Evolutionary conservation across 2,113 vertebrate species (phyloP), one percentile per base, ranked within the genome.

Genomic region (Phaethornis superciliosus): DNA sequence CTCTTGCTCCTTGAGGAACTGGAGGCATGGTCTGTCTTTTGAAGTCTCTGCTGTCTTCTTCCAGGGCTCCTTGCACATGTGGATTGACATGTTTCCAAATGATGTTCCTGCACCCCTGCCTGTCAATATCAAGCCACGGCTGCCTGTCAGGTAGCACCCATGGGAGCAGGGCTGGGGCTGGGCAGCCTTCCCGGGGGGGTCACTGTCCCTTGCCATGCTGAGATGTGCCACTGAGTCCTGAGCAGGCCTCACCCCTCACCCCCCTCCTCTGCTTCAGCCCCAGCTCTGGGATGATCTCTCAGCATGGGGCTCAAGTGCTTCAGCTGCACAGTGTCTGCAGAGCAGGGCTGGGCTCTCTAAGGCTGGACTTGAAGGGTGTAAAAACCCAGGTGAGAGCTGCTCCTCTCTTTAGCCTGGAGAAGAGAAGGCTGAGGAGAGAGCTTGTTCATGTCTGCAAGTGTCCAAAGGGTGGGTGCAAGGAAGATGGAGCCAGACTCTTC

Each of bases 51-150:
- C 23, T 94, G 32, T 72, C 24, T 68, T 85, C 17, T 88, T 58
- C 85, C 94, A 99, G 99, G 99, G 99, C 65, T 98, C 98, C 40
- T 97, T 99, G 93, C 99, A 99, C 79, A 99, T 99, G 99, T 99
- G 99, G 99, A 98, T 99, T 24, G 99, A 99, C 96, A 98, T 99
- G 98, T 99, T 99, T 94, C 99, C 99, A 21, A 98, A 97, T 0
- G 99, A 99, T 3, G 93, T 99, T 32, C 99, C 99, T 4, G 98
- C 98, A 26, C 99, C 99, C 0, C 98, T 98, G 0, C 97, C 99
- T 7, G 97, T 99, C 68, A 98, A 99, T 87, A 99, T 99, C 94
- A 99, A 99, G 94, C 99, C 99, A 33, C 97, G 98, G 26, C 97
- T 98, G 67, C 99, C 99, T 24, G 94, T 99, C 90, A 98, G 98